Evolutionary conservation across 2,113 vertebrate species (phyloP).

Genomic region (Hippocampus zosterae): DNA sequence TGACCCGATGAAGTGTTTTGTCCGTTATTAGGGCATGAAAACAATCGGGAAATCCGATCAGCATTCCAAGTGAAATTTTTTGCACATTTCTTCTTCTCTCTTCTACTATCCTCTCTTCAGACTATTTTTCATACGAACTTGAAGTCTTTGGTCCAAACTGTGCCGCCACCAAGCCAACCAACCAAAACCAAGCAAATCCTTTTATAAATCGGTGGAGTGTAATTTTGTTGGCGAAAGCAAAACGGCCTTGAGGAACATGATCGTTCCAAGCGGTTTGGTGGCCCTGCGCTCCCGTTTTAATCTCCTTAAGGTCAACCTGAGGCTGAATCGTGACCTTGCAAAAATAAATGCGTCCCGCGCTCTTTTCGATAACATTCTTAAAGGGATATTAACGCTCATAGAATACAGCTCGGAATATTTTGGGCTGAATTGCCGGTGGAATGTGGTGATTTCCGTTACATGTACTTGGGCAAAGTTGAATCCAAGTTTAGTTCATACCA

Average conservation of each 20-base stretch:
- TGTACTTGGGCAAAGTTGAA: neutral
- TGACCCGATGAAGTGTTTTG: neutral
- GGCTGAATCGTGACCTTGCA: neutral
- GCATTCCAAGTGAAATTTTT: neutral
- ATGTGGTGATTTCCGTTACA: neutral
- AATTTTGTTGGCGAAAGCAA: conserved; percentile 1
- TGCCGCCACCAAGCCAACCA: neutral
- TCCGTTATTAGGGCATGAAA: neutral
- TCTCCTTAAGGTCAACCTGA: neutral
- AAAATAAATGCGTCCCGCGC: neutral
- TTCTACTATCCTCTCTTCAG: neutral
- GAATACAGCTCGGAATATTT: neutral
- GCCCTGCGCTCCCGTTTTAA: neutral
- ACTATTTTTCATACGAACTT: neutral
- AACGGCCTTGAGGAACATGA: neutral
- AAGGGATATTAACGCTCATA: neutral
- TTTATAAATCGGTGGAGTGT: neutral
- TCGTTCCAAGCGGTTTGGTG: neutral
- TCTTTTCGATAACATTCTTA: neutral
- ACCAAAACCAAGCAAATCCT: neutral
- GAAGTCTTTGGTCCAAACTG: neutral
- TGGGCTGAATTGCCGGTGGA: neutral
- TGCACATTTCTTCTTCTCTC: neutral
- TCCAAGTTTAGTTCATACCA: too few relatives aligned
- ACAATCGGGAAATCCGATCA: neutral